Conservation (phyloP, 2,888 invertebrate genomes). For the Drepana falcataria region DNA sequence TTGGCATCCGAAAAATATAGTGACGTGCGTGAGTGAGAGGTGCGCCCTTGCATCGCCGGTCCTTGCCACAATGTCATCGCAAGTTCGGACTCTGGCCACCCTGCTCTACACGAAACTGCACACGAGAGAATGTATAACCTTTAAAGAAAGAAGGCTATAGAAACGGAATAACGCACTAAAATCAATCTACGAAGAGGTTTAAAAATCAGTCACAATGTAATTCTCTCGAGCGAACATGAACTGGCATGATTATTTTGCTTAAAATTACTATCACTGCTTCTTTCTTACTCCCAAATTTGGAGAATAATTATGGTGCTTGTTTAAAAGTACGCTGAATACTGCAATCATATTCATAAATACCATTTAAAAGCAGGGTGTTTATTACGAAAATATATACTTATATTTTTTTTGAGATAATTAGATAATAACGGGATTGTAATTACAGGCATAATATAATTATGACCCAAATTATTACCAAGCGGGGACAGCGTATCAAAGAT, state of each 20-base stretch:
- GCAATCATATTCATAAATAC: too few species aligned
- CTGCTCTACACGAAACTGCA: slow-evolving; percentile 31
- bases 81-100: slow-evolving; percentile 52
- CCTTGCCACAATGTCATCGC: slow-evolving; percentile 60
- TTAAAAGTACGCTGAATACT: too few species aligned
- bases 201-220: background rate
- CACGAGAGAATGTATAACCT: slow-evolving; percentile 60
- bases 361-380: too few species aligned
- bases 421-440: too few species aligned
- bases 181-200: background rate
- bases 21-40: slow-evolving; percentile 66
- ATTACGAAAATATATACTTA: too few species aligned
- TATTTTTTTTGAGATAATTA: too few species aligned
- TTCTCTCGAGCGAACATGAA: background rate
- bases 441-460: too few species aligned
- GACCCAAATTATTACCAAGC: too few species aligned
- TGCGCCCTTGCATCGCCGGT: slow-evolving; percentile 59
- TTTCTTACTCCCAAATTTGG: background rate
- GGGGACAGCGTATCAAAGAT: too few species aligned
- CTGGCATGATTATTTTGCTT: background rate
- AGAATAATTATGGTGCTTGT: too few species aligned
- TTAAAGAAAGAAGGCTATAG: slow-evolving; percentile 14
- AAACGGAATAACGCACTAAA: too few species aligned
- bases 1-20: slow-evolving; percentile 53
- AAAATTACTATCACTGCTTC: background rate